phyloP scores from a whole-genome alignment of 1,140 invertebrate genomes.

The Drosophila sp. region DNA sequence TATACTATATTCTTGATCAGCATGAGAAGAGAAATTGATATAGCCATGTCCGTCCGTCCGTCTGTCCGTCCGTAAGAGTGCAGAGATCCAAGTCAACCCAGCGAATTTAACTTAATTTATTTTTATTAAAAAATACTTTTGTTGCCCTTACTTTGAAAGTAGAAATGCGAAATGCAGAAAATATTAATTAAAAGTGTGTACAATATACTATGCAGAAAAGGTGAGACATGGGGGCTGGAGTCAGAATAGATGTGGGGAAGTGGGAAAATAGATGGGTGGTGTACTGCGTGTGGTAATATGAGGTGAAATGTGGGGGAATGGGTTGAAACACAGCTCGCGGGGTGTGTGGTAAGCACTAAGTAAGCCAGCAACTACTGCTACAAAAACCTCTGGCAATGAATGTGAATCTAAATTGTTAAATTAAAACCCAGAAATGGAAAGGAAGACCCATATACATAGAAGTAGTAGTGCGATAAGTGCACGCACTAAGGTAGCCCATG shows the following conservation, averaged over 20 bases:
- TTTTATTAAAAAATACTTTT: not conserved
- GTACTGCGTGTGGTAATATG: not conserved
- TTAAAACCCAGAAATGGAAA: slow-evolving; percentile 45
- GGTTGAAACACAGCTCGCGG: not conserved
- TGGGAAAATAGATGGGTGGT: no score
- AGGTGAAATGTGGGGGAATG: slow-evolving; percentile 9
- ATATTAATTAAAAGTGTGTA: slow-evolving; percentile 69
- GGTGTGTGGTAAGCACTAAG: slow-evolving; percentile 42
- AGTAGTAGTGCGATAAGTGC: not conserved
- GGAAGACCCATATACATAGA: not conserved
- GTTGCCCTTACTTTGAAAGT: not conserved
- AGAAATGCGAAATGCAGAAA: slow-evolving; percentile 53
- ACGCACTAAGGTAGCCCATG: not conserved
- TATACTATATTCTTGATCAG: no score
- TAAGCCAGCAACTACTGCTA: slow-evolving; percentile 60
- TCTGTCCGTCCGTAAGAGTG: no score
- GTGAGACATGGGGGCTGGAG: not conserved
- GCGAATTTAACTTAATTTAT: no score
- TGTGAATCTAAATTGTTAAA: slow-evolving; percentile 70
- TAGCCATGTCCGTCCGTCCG: no score
- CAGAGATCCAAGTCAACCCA: no score
- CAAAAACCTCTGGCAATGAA: slow-evolving; percentile 62
- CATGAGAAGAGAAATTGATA: no score
- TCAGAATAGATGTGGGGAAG: no score
- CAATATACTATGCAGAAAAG: slow-evolving; percentile 31